phyloP scores from a whole-genome alignment of 2,113 vertebrate species.

The Diglossa brunneiventris region DNA sequence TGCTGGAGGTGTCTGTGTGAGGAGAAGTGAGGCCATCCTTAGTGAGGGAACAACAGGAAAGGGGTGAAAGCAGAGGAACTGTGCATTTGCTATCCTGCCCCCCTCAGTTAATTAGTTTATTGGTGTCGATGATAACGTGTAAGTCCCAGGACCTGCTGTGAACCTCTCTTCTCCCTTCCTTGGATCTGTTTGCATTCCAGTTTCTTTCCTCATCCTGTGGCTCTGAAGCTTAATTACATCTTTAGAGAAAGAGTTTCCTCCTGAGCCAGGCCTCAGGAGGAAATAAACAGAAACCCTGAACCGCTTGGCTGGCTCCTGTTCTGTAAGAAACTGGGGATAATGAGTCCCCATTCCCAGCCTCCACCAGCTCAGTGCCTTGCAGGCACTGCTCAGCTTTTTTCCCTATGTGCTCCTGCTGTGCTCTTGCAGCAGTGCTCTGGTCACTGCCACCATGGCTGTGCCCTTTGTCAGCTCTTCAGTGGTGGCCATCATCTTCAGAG shows the following conservation, averaged over 20 bases:
- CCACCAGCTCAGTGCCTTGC: not conserved
- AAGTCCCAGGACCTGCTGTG: not conserved
- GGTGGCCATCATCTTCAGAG: not conserved
- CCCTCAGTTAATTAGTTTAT: not conserved
- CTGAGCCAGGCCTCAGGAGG: not conserved
- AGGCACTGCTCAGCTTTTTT: not conserved
- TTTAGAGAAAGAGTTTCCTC: slow-evolving; percentile 16
- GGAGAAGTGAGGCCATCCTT: not conserved
- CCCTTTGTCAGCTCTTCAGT: not conserved
- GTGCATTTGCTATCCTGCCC: not conserved
- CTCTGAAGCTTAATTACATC: slow-evolving; percentile 26
- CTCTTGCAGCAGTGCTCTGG: not conserved
- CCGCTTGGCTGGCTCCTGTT: not conserved
- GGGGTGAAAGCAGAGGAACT: not conserved
- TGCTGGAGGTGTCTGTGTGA: not conserved
- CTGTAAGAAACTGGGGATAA: not conserved
- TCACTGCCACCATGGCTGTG: fast-evolving
- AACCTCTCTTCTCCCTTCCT: not conserved
- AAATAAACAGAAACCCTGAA: slow-evolving; percentile 35
- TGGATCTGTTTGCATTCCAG: not conserved
- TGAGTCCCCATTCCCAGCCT: not conserved
- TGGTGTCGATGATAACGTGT: not conserved
- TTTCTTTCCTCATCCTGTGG: slow-evolving; percentile 35
- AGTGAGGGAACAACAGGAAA: not conserved
- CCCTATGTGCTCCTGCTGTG: not conserved